These are phyloP conservation scores for Muntiacus reevesi DNA, from an alignment of 2,113 vertebrate genomes.

Conservation along the genomic window DNA sequence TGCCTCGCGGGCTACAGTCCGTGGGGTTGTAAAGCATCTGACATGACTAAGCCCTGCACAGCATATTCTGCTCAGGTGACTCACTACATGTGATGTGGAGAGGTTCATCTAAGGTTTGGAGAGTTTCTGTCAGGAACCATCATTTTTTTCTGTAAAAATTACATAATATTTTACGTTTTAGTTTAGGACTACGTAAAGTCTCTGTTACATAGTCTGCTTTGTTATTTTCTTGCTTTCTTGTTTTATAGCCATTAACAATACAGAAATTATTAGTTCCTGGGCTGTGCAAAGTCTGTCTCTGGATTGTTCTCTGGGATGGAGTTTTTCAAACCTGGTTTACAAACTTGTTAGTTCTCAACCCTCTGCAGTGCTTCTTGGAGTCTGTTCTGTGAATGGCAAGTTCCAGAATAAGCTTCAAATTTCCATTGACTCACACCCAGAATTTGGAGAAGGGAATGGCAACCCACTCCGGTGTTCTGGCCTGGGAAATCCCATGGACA, in stretches of 20 bases:
- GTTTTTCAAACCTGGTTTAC: neutral
- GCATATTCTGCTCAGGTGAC: accelerated
- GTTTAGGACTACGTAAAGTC: neutral
- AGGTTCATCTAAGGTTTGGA: neutral
- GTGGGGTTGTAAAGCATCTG: neutral
- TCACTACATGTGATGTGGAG: neutral
- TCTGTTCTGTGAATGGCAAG: neutral
- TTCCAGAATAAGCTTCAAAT: neutral
- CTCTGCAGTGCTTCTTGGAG: neutral
- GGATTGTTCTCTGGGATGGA: neutral
- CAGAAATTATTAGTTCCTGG: neutral
- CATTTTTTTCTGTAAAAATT: neutral
- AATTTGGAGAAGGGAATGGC: neutral
- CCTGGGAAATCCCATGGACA: neutral
- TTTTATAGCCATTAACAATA: neutral
- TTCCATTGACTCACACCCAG: neutral
- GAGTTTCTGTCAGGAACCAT: neutral
- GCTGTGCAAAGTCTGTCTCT: neutral
- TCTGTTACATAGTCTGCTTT: neutral
- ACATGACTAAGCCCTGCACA: accelerated
- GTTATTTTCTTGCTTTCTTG: neutral
- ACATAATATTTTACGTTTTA: neutral
- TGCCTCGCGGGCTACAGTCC: neutral
- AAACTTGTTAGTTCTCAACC: neutral
- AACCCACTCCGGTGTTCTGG: neutral